Evolutionary conservation across 2,797 vertebrate species (phyloP).

Genomic region (Eleutherodactylus coqui): DNA sequence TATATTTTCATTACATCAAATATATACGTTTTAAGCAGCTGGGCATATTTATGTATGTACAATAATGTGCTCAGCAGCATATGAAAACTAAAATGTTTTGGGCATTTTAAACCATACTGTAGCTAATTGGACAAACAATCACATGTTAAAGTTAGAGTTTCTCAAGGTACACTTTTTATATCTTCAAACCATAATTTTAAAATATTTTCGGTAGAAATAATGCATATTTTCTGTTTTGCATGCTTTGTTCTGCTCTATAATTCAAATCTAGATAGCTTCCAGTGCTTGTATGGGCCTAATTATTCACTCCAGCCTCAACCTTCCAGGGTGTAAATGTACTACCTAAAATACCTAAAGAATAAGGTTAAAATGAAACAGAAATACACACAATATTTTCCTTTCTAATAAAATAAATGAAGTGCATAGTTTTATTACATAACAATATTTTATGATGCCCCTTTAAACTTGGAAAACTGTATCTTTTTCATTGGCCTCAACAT

Average conservation of each 20-base stretch:
- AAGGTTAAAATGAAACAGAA: not conserved
- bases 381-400: not conserved
- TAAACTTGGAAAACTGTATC: not conserved
- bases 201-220: not conserved
- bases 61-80: not conserved
- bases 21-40: not conserved
- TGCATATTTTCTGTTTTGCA: not conserved
- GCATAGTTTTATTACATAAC: not conserved
- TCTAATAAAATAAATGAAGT: not conserved
- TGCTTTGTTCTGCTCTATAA: not conserved
- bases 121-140: no score
- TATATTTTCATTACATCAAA: not conserved
- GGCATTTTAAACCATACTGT: no score
- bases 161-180: not conserved
- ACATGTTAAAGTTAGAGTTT: no score
- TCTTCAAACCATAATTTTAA: not conserved
- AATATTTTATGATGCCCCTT: conserved; percentile 19
- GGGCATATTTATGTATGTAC: no score
- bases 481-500: not conserved
- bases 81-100: no score
- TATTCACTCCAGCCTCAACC: not conserved
- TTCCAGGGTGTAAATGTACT: not conserved
- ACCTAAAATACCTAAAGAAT: not conserved
- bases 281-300: not conserved
- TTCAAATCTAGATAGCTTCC: not conserved